Conservation (phyloP, 1,140 invertebrate species). For the Pristionchus pacificus region DNA sequence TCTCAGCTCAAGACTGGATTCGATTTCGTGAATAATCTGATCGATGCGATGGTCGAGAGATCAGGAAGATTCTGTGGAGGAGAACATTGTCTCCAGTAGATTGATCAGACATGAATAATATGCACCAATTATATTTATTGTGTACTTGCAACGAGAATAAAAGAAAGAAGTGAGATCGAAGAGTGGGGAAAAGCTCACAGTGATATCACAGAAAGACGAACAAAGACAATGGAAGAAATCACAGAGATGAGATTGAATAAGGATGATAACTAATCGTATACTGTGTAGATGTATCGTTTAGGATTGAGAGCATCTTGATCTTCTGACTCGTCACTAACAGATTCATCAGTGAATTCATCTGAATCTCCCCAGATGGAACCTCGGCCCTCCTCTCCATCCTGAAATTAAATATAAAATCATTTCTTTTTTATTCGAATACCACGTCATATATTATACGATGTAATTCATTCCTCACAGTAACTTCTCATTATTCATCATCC, state of each 20-base stretch:
- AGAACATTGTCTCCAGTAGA: constrained; percentile 31
- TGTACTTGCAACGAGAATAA: too few relatives aligned
- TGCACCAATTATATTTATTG: too few relatives aligned
- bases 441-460: too few relatives aligned
- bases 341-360: not conserved
- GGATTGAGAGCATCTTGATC: constrained; percentile 4
- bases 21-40: constrained; percentile 56
- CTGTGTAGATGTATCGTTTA: constrained; percentile 29
- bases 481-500: too few relatives aligned
- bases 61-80: constrained; percentile 53
- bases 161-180: too few relatives aligned
- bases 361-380: not conserved
- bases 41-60: constrained; percentile 57
- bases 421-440: too few relatives aligned
- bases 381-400: not conserved
- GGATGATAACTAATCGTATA: constrained; percentile 23
- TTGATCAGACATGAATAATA: too few relatives aligned
- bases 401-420: too few relatives aligned
- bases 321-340: constrained; percentile 23
- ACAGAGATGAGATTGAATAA: constrained; percentile 7
- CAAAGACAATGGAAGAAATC: not conserved
- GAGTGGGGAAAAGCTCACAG: too few relatives aligned
- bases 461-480: too few relatives aligned
- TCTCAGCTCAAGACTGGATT: constrained; percentile 55
- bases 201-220: not conserved